Evolutionary conservation across 2,888 invertebrate species (phyloP).

Genomic region (Trichogramma dendrolimi): DNA sequence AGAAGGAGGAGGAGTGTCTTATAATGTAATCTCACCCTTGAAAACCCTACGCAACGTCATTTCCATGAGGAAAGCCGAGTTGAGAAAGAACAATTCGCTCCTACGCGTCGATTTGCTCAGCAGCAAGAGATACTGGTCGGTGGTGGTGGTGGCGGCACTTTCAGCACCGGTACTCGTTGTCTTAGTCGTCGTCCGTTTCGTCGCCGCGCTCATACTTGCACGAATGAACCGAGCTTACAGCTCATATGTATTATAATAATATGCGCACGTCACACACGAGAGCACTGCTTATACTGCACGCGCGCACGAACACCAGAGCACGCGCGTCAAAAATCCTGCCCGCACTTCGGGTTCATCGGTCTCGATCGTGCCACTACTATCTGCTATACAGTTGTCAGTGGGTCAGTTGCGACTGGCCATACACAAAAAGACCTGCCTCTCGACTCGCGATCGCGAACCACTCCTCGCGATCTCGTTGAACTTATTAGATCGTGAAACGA

Average conservation of each 20-base stretch:
- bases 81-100: constrained; percentile 35
- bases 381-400: no score
- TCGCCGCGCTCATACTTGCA: no score
- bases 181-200: no score
- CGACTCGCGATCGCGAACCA: no score
- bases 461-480: no score
- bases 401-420: no score
- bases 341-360: no score
- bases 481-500: no score
- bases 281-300: neutral
- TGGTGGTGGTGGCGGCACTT: constrained; percentile 21
- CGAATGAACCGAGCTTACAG: neutral
- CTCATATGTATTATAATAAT: neutral
- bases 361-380: no score
- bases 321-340: no score
- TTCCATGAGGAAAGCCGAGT: constrained; percentile 33
- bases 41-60: constrained; percentile 37
- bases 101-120: constrained; percentile 35
- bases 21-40: constrained; percentile 33
- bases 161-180: neutral
- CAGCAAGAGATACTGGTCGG: constrained; percentile 33
- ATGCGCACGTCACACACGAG: neutral
- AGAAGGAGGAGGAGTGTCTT: no score
- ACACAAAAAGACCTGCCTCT: no score
- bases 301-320: neutral